Evolutionary conservation across 2,113 vertebrate genomes (phyloP).

Genomic region (Forbesichthys papilliferus): DNA sequence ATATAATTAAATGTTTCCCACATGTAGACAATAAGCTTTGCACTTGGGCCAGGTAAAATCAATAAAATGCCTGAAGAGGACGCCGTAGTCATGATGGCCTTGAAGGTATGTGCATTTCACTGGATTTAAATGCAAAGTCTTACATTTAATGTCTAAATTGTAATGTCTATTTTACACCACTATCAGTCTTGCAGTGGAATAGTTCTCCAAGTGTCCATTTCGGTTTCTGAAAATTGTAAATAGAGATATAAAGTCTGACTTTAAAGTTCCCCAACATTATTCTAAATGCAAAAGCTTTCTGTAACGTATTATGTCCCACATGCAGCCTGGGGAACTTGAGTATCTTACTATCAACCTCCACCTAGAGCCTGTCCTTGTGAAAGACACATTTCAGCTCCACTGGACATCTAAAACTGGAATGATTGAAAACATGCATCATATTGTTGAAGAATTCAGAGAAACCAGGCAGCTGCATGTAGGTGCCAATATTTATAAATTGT

Average conservation of each 20-base stretch:
- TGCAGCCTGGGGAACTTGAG: constrained; percentile 81
- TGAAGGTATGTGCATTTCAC: constrained; percentile 68
- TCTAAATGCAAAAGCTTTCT: background rate
- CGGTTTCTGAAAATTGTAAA: background rate
- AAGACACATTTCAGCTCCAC: constrained; percentile 79
- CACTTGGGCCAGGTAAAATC: constrained; percentile 82
- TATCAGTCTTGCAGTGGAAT: background rate
- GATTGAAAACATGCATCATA: constrained; percentile 80
- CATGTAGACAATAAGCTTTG: constrained; percentile 82
- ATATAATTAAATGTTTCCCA: background rate
- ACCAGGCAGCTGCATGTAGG: constrained; percentile 83
- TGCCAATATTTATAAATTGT: background rate
- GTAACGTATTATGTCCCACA: background rate
- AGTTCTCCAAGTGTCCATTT: background rate
- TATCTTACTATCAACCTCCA: constrained; percentile 80
- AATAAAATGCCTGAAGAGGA: constrained; percentile 77
- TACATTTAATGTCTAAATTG: background rate
- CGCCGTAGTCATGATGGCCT: constrained; percentile 77
- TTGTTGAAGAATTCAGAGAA: constrained; percentile 86
- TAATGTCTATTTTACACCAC: background rate
- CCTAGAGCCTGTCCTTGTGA: constrained; percentile 80
- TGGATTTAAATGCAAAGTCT: background rate
- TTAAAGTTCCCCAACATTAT: background rate
- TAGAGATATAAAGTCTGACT: background rate
- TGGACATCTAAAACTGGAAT: constrained; percentile 86